phyloP scores from a whole-genome alignment of 2,797 vertebrate species.

The Pipistrellus nathusii region DNA sequence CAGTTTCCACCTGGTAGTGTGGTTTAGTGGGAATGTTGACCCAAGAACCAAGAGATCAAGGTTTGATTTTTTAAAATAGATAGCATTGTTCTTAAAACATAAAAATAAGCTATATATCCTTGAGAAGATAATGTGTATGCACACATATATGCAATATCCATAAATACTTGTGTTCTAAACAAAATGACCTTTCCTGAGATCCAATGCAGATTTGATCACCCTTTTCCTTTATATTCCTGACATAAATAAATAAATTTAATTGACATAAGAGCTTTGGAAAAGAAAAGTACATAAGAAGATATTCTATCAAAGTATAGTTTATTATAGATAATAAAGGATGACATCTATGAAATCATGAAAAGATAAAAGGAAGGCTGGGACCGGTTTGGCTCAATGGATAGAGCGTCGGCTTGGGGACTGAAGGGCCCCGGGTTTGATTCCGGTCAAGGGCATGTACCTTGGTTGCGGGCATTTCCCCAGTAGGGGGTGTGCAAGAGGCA shows the following conservation, averaged over 20 bases:
- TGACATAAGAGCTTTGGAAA: neutral
- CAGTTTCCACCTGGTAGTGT: neutral
- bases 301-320: conserved; percentile 26
- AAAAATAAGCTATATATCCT: conserved; percentile 18
- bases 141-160: neutral
- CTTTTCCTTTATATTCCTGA: neutral
- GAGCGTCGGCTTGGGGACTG: too few species aligned
- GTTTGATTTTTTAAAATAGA: neutral
- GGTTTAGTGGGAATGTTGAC: neutral
- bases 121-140: conserved; percentile 10
- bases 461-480: too few species aligned
- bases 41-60: neutral
- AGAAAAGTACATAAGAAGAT: neutral
- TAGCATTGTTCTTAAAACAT: conserved; percentile 21
- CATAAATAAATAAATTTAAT: neutral
- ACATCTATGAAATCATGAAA: conserved; percentile 12
- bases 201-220: neutral
- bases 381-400: too few species aligned
- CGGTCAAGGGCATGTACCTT: too few species aligned
- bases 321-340: conserved; percentile 20
- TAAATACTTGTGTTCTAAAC: neutral
- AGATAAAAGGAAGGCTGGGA: conserved; percentile 14
- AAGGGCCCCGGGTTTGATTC: too few species aligned
- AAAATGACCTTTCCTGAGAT: neutral
- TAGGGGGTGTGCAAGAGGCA: too few species aligned